These are phyloP conservation scores for Aldrovandia affinis DNA, from an alignment of 2,797 vertebrate genomes.

Conservation along the genomic window DNA sequence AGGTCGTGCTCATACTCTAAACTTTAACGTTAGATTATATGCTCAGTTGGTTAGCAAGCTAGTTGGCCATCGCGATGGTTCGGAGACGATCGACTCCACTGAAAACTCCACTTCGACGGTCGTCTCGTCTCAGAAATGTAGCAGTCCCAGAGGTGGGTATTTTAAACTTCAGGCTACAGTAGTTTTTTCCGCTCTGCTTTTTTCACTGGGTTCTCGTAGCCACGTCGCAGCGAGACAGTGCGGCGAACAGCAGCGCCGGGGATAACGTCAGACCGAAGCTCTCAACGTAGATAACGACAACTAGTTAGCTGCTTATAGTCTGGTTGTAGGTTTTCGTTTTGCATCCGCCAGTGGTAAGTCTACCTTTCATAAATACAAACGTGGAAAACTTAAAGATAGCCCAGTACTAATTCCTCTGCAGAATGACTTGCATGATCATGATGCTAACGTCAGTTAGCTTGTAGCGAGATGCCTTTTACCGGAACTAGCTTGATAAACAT, in stretches of 20 bases:
- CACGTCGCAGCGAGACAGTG: constrained; percentile 60
- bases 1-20: neutral
- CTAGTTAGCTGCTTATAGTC: neutral
- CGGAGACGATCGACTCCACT: constrained; percentile 36
- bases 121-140: constrained; percentile 42
- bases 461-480: neutral
- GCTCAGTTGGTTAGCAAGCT: neutral
- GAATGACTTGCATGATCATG: neutral
- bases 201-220: constrained; percentile 55
- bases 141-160: constrained; percentile 59
- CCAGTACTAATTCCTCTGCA: neutral
- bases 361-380: neutral
- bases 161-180: constrained; percentile 40
- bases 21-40: too few species aligned
- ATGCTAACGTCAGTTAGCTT: neutral
- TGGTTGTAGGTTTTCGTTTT: neutral
- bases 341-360: neutral
- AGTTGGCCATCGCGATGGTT: constrained; percentile 31
- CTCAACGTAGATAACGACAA: neutral
- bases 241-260: neutral
- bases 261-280: neutral
- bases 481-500: neutral
- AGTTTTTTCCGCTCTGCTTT: constrained; percentile 67
- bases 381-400: neutral
- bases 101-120: constrained; percentile 39